Conservation (phyloP, 1,140 invertebrate genomes). For the Plutomurus gul region DNA sequence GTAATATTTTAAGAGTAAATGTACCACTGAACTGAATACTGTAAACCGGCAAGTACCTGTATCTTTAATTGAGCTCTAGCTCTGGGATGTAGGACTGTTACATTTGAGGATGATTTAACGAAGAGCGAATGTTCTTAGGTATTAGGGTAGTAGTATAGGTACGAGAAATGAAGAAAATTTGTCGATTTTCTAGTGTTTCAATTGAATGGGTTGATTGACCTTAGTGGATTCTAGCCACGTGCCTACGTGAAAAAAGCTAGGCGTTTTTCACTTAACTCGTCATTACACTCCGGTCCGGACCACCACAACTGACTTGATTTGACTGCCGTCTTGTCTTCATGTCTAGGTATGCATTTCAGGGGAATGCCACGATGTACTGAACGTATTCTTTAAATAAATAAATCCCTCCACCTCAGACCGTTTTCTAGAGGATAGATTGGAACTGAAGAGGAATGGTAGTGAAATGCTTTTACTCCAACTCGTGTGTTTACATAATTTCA, state of each 20-base stretch:
- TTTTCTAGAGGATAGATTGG: no score
- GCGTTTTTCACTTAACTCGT: constrained; percentile 1
- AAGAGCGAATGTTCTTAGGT: background rate
- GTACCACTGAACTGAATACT: no score
- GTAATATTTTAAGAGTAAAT: no score
- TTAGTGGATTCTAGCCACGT: constrained; percentile 28
- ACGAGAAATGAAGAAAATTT: background rate
- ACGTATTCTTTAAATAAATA: background rate
- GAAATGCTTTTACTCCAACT: background rate
- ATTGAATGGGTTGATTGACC: constrained; percentile 26
- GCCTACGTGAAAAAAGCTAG: constrained; percentile 16
- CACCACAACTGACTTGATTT: constrained; percentile 2
- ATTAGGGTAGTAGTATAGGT: background rate
- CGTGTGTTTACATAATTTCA: background rate
- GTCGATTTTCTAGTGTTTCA: background rate
- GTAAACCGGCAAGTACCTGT: no score
- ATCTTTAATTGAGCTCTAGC: no score
- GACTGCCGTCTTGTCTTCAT: background rate
- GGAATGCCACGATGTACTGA: background rate
- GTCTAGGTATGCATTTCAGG: background rate
- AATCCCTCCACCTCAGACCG: background rate
- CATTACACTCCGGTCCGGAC: constrained; percentile 17
- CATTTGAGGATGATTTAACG: no score
- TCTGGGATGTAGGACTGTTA: no score
- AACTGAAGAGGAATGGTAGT: background rate